Evolutionary conservation across 2,113 vertebrate genomes (phyloP), one percentile per base, ranked within the genome.

Genomic region (Oncorhynchus kisutch): DNA sequence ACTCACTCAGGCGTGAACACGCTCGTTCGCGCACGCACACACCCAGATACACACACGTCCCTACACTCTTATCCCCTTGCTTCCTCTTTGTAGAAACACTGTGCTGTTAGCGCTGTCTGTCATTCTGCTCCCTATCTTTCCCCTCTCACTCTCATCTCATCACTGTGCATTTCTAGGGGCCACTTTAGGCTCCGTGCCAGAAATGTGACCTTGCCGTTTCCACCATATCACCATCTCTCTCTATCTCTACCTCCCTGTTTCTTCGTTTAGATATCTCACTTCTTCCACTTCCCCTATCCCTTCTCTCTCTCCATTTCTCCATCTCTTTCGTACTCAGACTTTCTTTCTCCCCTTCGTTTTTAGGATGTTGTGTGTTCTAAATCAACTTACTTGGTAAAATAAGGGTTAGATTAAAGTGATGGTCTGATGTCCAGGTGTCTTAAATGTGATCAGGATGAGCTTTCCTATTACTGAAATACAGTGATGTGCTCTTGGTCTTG

Each of bases 101-200:
- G 78, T 67, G 81, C 80, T 82, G 82, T 81, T 81, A 83, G 79
- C 79, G 76, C 72, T 67, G 74, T 69, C 79, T 76, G 77, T 78
- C 71, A 27, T 71, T 57, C 13, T 74, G 27, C 78, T 64, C 74
- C 73, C 69, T 75, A 68, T 81, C 45, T 73, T 51, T 48, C 1
- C 2, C 25, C 69, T 76, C 75, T 18, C 16, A 31, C 78, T 57
- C 73, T 78, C 49, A 85, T 84, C 82, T 83, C 59, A 81, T 84
- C 78, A 87, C 71, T 83, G 51, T 51, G 82, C 81, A 75, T 51
- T 85, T 81, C 83, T 67, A 79, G 76, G 49, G 76, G 76, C 85
- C 86, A 76, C 39, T 67, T n/a, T 65, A 39, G 72, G 72, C 77
- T 68, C 20, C 3, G 45, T 5, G 60, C 68, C 73, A 80, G 73